These are phyloP conservation scores for Pristionchus exspectatus DNA, from an alignment of 2,888 invertebrate genomes.

Conservation along the genomic window DNA sequence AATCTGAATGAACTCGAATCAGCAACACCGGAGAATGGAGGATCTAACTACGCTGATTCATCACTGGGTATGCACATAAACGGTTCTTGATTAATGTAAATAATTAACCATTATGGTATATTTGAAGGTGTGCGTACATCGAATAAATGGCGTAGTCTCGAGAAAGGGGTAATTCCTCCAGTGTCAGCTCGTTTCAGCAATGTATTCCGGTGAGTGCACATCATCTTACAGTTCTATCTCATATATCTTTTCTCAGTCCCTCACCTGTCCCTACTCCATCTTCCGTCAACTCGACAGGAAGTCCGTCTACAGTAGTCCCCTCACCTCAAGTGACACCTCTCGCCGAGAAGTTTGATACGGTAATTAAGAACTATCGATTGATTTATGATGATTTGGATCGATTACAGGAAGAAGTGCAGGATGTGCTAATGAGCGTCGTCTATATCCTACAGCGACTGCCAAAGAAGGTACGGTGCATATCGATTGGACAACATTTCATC, in stretches of 20 bases:
- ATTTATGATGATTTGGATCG: neutral
- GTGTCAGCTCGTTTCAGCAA: slow-evolving; percentile 13
- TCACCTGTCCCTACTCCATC: slow-evolving; percentile 34
- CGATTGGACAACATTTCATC: slow-evolving; percentile 54
- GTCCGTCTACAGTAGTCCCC: slow-evolving; percentile 8
- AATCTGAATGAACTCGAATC: slow-evolving; percentile 87
- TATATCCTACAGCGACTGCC: slow-evolving; percentile 93
- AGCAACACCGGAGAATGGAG: slow-evolving; percentile 41
- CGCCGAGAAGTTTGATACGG: slow-evolving; percentile 74
- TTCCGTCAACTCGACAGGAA: slow-evolving; percentile 14
- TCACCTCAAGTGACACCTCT: slow-evolving; percentile 62
- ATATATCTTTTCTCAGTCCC: neutral
- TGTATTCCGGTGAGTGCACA: neutral
- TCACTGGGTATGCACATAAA: neutral
- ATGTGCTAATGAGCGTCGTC: slow-evolving; percentile 82
- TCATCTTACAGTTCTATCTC: neutral
- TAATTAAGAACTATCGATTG: neutral
- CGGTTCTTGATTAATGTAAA: neutral
- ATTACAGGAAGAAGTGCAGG: slow-evolving; percentile 79
- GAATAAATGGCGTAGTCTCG: slow-evolving; percentile 54
- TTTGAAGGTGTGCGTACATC: slow-evolving; percentile 39
- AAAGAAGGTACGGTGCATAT: slow-evolving; percentile 81
- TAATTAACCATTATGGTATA: neutral
- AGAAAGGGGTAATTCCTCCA: slow-evolving; percentile 32
- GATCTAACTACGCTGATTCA: neutral